phyloP scores from a whole-genome alignment of 2,113 vertebrate species.

The Melanocharis versteri region DNA sequence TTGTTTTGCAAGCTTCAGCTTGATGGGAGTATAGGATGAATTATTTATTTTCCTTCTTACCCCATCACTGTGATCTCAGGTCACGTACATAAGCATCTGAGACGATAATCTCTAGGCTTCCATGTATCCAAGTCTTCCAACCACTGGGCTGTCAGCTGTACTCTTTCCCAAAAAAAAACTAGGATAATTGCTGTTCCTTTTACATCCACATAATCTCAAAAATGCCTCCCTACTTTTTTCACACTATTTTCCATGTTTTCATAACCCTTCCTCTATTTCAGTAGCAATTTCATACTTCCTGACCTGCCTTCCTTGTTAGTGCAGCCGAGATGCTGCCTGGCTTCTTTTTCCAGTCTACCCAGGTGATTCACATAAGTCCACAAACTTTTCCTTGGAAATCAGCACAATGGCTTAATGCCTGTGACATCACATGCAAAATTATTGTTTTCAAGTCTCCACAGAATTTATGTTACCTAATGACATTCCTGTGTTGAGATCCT shows the following conservation, averaged over 20 bases:
- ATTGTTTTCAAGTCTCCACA: background rate
- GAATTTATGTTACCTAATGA: background rate
- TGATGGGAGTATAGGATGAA: background rate
- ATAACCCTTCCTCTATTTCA: background rate
- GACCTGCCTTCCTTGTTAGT: background rate
- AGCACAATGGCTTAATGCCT: background rate
- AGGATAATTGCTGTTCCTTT: background rate
- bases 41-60: background rate
- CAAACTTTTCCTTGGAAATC: background rate
- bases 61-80: background rate
- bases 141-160: accelerated
- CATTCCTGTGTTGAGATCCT: background rate
- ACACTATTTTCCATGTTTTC: background rate
- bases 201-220: background rate
- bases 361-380: background rate
- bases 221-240: background rate
- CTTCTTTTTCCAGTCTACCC: background rate
- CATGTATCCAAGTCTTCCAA: background rate
- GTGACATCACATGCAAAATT: background rate
- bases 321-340: background rate
- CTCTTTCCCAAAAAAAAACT: background rate
- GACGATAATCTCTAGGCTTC: background rate
- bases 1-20: background rate
- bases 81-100: background rate
- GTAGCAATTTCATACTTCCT: background rate